Evolutionary conservation across 2,113 vertebrate genomes (phyloP).

Genomic region (Asarcornis scutulata): DNA sequence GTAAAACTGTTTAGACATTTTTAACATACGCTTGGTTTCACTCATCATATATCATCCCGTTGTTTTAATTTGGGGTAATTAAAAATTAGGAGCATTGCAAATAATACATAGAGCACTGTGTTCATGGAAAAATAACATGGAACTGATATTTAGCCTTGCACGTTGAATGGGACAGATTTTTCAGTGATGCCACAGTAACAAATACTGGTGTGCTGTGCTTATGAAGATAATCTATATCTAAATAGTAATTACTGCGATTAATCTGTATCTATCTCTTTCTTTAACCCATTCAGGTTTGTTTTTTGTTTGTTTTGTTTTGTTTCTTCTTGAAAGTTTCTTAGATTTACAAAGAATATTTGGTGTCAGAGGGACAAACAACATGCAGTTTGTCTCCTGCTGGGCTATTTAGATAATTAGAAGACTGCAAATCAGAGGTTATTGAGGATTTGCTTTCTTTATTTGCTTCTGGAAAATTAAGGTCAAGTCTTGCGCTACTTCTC

Average conservation of each 20-base stretch:
- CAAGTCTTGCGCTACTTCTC: not conserved
- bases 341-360: not conserved
- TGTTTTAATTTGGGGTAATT: conserved; percentile 62
- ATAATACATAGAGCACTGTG: conserved; percentile 55
- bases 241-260: conserved; percentile 36
- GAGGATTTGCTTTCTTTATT: not conserved
- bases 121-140: conserved; percentile 28
- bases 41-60: conserved; percentile 38
- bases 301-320: not conserved
- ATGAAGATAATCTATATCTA: conserved; percentile 5
- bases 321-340: not conserved
- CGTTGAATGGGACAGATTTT: conserved; percentile 4
- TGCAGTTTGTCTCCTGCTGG: conserved; percentile 26
- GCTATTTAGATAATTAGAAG: not conserved
- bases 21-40: conserved; percentile 55
- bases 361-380: conserved; percentile 46
- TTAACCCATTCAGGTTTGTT: not conserved
- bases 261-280: not conserved
- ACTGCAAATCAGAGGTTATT: conserved; percentile 26
- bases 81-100: conserved; percentile 69
- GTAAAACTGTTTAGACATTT: conserved; percentile 66
- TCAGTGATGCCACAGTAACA: not conserved
- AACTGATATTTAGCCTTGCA: not conserved
- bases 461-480: not conserved
- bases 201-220: not conserved